phyloP scores from a whole-genome alignment of 2,797 vertebrate genomes.

The Sciaenops ocellatus region DNA sequence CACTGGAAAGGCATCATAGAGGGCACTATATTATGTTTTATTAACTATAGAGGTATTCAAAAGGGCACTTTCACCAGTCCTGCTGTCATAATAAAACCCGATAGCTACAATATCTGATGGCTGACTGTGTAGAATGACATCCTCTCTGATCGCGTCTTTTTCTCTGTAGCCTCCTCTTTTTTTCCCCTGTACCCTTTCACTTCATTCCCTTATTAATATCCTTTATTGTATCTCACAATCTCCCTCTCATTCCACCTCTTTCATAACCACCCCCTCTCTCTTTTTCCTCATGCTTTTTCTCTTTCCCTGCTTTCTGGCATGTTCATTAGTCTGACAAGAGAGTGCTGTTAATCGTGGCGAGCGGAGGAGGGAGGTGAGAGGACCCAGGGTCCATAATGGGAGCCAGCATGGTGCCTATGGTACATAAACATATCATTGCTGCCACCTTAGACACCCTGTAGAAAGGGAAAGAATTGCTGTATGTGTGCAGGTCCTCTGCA shows the following conservation, averaged over 20 bases:
- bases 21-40: neutral
- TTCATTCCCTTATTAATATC: constrained; percentile 65
- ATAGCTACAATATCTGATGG: constrained; percentile 31
- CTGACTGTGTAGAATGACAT: constrained; percentile 40
- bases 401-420: constrained; percentile 74
- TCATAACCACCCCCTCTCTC: constrained; percentile 39
- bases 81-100: constrained; percentile 36
- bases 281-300: constrained; percentile 40
- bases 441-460: constrained; percentile 44
- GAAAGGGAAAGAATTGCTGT: constrained; percentile 32
- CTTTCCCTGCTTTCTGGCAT: constrained; percentile 57
- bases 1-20: neutral
- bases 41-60: neutral
- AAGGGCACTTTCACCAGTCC: neutral
- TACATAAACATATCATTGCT: constrained; percentile 72
- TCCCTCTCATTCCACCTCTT: constrained; percentile 47
- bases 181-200: constrained; percentile 7
- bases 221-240: constrained; percentile 55
- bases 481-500: constrained; percentile 29
- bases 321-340: constrained; percentile 79
- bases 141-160: constrained; percentile 32
- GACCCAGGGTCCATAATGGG: constrained; percentile 70
- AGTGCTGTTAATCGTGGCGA: constrained; percentile 68
- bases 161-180: neutral
- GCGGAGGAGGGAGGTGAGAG: constrained; percentile 63